Percentiles rank a stretch among this genome's conserved stretches.
Evolutionary conservation across 2,797 vertebrate species (phyloP).

Genomic region (Gymnothorax javanicus): DNA sequence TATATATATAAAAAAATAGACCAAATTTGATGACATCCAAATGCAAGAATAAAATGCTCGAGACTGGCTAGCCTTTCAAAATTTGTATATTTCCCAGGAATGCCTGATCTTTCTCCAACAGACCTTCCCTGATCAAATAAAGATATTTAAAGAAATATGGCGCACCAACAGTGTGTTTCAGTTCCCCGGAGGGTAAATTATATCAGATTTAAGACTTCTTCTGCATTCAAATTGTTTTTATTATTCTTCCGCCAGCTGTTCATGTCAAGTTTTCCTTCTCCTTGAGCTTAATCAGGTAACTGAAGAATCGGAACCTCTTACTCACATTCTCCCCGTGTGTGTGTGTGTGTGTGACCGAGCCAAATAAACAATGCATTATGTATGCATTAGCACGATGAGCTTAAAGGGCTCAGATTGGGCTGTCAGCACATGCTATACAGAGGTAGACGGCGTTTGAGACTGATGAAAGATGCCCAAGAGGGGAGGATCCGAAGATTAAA

Average conservation of each 20-base stretch:
- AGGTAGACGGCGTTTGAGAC: constrained; percentile 41
- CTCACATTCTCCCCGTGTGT: constrained; percentile 41
- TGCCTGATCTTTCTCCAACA: background rate
- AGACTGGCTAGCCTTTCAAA: too few relatives aligned
- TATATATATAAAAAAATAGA: too few relatives aligned
- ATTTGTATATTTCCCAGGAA: background rate
- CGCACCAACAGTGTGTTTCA: background rate
- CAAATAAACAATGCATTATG: constrained; percentile 60
- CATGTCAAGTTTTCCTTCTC: background rate
- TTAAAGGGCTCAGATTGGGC: constrained; percentile 42
- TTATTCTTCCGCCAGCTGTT: background rate
- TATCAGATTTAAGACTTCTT: background rate
- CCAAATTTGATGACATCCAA: too few relatives aligned
- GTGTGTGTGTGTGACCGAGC: constrained; percentile 51
- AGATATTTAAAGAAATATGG: background rate
- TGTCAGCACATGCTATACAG: constrained; percentile 53
- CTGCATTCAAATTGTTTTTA: background rate
- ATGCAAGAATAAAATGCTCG: too few relatives aligned
- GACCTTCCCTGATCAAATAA: background rate
- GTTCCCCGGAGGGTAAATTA: background rate
- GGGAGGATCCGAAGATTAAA: constrained; percentile 56
- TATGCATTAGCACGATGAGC: constrained; percentile 54
- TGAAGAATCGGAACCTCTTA: constrained; percentile 26
- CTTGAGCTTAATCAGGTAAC: background rate
- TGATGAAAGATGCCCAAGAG: constrained; percentile 46